Evolutionary conservation across 2,113 vertebrate genomes (phyloP), one percentile per base, ranked within the genome.

Genomic region (Anseranas semipalmata): DNA sequence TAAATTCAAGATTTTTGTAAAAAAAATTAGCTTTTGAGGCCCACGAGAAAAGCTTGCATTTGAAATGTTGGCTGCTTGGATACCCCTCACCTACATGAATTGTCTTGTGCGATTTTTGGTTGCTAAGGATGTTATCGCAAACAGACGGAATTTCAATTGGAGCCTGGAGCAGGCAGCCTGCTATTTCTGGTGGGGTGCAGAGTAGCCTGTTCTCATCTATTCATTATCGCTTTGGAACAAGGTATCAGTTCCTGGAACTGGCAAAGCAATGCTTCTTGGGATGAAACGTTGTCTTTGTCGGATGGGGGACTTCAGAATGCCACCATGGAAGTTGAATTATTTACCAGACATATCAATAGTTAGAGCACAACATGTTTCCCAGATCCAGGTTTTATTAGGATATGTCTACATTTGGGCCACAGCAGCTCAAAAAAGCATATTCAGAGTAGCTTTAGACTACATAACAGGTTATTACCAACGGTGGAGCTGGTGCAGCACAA

Each of bases 11-110:
- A 59, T 77, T 48, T 92, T 95, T 63, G 76, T 18, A 14, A n/a
- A 96, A 86, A 39, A 95, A 92, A 84, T 48, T 58, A 78, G 77
- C 87, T 96, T 93, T 82, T 66, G 58, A 95, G 56, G 58, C 78
- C 33, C 53, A 65, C 6, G 4, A 85, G 66, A 85, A 95, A 93
- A 93, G 70, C 90, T 89, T 95, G 94, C 86, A 95, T 93, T 96
- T 63, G 50, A 93, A 95, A 94, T 63, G 67, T 35, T 89, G 70
- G 84, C 94, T 95, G 89, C 96, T 77, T 97, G 87, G 94, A 96
- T 96, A 95, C 96, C 89, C 50, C 91, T 96, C 87, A 95, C 96
- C 91, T 96, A 87, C 91, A 77, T 22, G 77, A 92, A 92, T 96
- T 92, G 67, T 94, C 95, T 95, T 95, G 77, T 89, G 62, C 8